Evolutionary conservation across 2,888 invertebrate species (phyloP).

Genomic region (Eurytoma adleriae): DNA sequence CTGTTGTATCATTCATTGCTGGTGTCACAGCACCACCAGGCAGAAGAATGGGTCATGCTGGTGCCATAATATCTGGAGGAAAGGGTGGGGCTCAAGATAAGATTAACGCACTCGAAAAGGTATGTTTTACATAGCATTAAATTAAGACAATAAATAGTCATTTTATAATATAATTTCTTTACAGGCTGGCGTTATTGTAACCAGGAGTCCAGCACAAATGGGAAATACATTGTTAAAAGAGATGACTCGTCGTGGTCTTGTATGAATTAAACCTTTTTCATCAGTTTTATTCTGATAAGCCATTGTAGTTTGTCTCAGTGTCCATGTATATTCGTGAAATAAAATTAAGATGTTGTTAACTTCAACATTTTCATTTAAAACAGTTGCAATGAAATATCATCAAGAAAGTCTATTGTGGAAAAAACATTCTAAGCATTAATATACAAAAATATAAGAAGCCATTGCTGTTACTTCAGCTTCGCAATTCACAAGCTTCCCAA

Average conservation of each 20-base stretch:
- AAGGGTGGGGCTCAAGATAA: slow-evolving; percentile 99
- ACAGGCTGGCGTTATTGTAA: slow-evolving; percentile 93
- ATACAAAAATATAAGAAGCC: slow-evolving; percentile 43
- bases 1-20: slow-evolving; percentile 99
- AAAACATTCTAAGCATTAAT: slow-evolving; percentile 49
- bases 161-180: slow-evolving; percentile 58
- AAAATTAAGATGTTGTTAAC: slow-evolving; percentile 57
- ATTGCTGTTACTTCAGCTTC: slow-evolving; percentile 40
- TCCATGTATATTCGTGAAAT: slow-evolving; percentile 68
- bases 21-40: slow-evolving; percentile 99
- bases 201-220: slow-evolving; percentile 97
- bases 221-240: slow-evolving; percentile 92
- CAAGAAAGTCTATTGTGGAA: slow-evolving; percentile 29
- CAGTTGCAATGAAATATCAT: not conserved
- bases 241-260: slow-evolving; percentile 87
- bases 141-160: slow-evolving; percentile 4
- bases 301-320: slow-evolving; percentile 70
- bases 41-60: slow-evolving; percentile 99
- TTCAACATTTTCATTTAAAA: slow-evolving; percentile 38
- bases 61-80: slow-evolving; percentile 99
- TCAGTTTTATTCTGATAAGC: slow-evolving; percentile 57
- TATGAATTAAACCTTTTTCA: slow-evolving; percentile 65
- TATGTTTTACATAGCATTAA: slow-evolving; percentile 60
- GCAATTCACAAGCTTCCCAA: slow-evolving; percentile 44
- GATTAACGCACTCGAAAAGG: slow-evolving; percentile 93